A percentile compares a stretch with the other conserved stretches of the same genome.
These are phyloP conservation scores for Hemiscyllium ocellatum DNA, from an alignment of 2,113 vertebrate genomes.

Conservation along the genomic window DNA sequence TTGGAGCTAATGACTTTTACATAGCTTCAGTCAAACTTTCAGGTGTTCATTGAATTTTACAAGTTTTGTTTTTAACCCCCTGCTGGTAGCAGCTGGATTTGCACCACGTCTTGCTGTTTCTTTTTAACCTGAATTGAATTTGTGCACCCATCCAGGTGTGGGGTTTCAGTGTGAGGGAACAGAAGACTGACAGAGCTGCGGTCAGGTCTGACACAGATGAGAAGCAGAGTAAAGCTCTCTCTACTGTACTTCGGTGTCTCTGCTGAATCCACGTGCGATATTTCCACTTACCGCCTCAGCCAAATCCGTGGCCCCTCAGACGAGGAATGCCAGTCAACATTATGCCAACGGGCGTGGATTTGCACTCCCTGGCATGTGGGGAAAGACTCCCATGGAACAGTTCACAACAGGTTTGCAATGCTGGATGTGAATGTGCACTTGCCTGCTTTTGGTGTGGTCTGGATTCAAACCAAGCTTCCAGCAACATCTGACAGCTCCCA, in stretches of 20 bases:
- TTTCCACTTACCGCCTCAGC: neutral
- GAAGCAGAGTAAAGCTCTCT: neutral
- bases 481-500: neutral
- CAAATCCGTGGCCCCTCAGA: neutral
- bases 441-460: neutral
- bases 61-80: neutral
- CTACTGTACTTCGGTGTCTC: neutral
- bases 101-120: neutral
- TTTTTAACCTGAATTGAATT: neutral
- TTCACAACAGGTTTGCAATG: neutral
- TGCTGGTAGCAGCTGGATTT: neutral
- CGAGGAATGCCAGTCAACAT: neutral
- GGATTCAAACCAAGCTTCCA: neutral
- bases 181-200: neutral
- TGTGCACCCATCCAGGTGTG: neutral
- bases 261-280: neutral
- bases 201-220: no score
- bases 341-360: neutral
- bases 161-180: neutral
- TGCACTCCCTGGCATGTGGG: neutral
- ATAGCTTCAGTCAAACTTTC: neutral
- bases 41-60: neutral
- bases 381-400: neutral
- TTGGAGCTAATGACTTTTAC: neutral
- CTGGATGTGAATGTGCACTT: neutral